Evolutionary conservation across 2,888 invertebrate genomes (phyloP), one percentile per base, ranked within the genome.

Genomic region (Boloria selene): DNA sequence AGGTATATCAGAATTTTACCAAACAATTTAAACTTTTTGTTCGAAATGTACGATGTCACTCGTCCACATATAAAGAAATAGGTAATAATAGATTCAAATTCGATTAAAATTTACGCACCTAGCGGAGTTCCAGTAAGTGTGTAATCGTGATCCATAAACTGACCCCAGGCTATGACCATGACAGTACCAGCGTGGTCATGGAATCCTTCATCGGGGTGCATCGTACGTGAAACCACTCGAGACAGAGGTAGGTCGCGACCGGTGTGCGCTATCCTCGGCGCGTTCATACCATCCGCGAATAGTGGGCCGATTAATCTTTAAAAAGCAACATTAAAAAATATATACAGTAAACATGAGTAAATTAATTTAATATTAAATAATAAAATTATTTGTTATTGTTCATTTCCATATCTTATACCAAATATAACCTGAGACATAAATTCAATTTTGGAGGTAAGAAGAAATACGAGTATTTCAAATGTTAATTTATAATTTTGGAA

Each of bases 101-200:
- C 10, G 26, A 47, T 45, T 16, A 13, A 38, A 17, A 13, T 52
- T 4, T 44, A 73, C 89, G 88, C 92, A 97, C 97, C 97, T 71
- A 97, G 92, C 52, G 97, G 97, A 31, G 97, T 97, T 73, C 94
- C 97, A 64, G 97, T 97, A 49, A 97, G 93, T 5, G 97, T 97
- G 77, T 96, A 97, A 86, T 98, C 98, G 92, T 98, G 98, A 88
- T 98, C 98, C 95, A 98, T 97, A 88, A 98, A 97, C 88, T 98
- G 98, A 76, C 98, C 98, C 98, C 98, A 98, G 65, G 97, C 97
- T 75, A 97, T 96, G 66, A 98, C 95, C 96, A 98, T 97, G 76
- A 97, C 97, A 42, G 98, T 98, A 61, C 97, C 97, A 38, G 97
- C 97, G 87, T 97, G 97, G 87, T 98, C 98, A 83, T 98, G 97